phyloP scores from a whole-genome alignment of 2,888 invertebrate genomes.

The Dermolepida albohirtum region DNA sequence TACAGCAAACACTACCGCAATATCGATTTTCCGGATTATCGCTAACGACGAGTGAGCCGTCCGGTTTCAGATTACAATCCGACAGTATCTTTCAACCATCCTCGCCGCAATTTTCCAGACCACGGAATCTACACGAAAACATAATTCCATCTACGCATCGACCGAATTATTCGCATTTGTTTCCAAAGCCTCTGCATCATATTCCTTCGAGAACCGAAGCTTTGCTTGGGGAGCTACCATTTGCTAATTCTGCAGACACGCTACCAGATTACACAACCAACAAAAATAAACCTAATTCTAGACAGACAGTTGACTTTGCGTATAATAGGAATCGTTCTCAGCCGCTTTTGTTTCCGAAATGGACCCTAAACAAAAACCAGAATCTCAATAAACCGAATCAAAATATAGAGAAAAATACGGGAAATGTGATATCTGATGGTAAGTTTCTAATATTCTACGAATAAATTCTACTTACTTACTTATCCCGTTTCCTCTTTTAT shows the following conservation, averaged over 20 bases:
- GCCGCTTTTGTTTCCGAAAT: constrained; percentile 16
- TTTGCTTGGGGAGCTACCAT: constrained; percentile 73
- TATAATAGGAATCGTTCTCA: constrained; percentile 39
- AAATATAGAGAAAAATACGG: not conserved
- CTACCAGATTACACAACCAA: constrained; percentile 45
- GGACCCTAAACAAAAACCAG: constrained; percentile 6
- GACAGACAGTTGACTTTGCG: constrained; percentile 63
- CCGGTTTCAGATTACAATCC: constrained; percentile 50
- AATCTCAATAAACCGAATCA: constrained; percentile 5
- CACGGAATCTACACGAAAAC: constrained; percentile 33
- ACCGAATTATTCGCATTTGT: constrained; percentile 69
- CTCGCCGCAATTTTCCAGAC: constrained; percentile 28
- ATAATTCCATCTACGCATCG: constrained; percentile 48
- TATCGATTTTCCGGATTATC: constrained; percentile 59
- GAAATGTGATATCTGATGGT: constrained; percentile 4
- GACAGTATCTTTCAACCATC: constrained; percentile 19
- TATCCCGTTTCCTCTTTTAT: too few species aligned
- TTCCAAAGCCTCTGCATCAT: constrained; percentile 69
- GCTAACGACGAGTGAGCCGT: constrained; percentile 66
- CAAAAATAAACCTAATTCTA: constrained; percentile 57
- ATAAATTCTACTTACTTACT: too few species aligned
- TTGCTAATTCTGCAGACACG: constrained; percentile 71
- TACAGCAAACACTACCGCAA: constrained; percentile 63
- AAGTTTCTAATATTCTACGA: too few species aligned
- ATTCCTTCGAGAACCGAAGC: constrained; percentile 73